These are phyloP conservation scores for Polypedilum vanderplanki DNA, from an alignment of 1,140 invertebrate species.

Conservation along the genomic window DNA sequence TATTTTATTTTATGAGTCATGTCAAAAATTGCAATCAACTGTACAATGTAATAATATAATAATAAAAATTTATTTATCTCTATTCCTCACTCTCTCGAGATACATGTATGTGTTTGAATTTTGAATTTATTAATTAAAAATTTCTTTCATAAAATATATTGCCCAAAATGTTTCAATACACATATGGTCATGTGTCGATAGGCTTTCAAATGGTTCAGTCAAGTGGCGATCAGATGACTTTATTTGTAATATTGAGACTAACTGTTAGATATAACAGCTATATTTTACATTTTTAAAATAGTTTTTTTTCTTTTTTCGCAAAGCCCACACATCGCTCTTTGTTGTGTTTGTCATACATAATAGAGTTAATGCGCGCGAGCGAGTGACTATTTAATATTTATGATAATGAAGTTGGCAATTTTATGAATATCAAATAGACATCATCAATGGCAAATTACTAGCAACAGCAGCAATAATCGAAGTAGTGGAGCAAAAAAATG, in stretches of 20 bases:
- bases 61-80: no score
- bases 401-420: constrained; percentile 19
- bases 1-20: not conserved
- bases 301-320: no score
- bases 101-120: no score
- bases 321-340: not conserved
- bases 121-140: no score
- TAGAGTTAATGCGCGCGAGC: not conserved
- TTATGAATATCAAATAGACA: constrained; percentile 14
- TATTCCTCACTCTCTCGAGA: no score
- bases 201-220: no score
- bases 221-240: no score
- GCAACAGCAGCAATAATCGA: not conserved
- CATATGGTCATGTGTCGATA: no score
- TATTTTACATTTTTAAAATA: not conserved
- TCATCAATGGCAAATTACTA: not conserved
- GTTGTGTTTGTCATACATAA: not conserved
- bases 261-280: constrained; percentile 6
- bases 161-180: no score
- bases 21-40: constrained; percentile 18
- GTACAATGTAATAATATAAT: not conserved
- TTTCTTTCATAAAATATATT: no score
- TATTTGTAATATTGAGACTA: not conserved
- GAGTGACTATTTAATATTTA: constrained; percentile 11
- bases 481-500: not conserved